phyloP scores from a whole-genome alignment of 92 coral and sea anemone species.

The Actinernus sp. region DNA sequence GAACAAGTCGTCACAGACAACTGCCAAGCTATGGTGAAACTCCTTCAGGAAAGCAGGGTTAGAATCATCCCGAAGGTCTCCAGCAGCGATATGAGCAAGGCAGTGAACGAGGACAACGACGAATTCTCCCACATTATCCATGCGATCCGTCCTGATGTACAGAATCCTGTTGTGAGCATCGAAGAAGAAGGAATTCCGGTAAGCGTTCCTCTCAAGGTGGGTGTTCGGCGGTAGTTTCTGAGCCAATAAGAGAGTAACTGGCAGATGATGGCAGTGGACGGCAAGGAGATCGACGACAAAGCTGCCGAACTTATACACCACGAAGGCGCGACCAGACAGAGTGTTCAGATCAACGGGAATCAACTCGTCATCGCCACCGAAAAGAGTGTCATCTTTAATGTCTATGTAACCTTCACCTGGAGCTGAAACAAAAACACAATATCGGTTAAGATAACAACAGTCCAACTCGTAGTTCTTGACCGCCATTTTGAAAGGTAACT shows the following conservation, averaged over 20 bases:
- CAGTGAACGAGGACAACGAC: conserved; percentile 93
- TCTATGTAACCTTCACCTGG: conserved; percentile 96
- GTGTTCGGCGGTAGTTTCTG: conserved; percentile 96
- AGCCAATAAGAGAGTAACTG: conserved; percentile 93
- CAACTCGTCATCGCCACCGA: conserved; percentile 91
- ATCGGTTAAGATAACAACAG: not conserved
- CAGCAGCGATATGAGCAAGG: conserved; percentile 94
- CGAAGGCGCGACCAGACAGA: conserved; percentile 89
- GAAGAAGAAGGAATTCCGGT: conserved; percentile 96
- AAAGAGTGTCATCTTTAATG: conserved; percentile 98
- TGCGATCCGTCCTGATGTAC: conserved; percentile 90
- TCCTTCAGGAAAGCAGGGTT: conserved; percentile 95
- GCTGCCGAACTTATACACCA: conserved; percentile 97
- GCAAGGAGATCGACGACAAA: conserved; percentile 93
- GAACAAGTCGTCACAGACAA: conserved; percentile 97
- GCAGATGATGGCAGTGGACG: conserved; percentile 94
- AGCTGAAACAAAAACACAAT: conserved; percentile 6
- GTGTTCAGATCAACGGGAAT: conserved; percentile 96
- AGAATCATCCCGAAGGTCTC: conserved; percentile 95
- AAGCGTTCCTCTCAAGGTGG: conserved; percentile 91
- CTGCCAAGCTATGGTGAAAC: conserved; percentile 95
- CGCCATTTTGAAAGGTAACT: too few species aligned
- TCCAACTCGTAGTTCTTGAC: too few species aligned
- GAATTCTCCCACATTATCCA: conserved; percentile 98
- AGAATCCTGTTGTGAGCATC: conserved; percentile 96